Evolutionary conservation across 2,113 vertebrate genomes (phyloP).

Genomic region (Hydropotes inermis): DNA sequence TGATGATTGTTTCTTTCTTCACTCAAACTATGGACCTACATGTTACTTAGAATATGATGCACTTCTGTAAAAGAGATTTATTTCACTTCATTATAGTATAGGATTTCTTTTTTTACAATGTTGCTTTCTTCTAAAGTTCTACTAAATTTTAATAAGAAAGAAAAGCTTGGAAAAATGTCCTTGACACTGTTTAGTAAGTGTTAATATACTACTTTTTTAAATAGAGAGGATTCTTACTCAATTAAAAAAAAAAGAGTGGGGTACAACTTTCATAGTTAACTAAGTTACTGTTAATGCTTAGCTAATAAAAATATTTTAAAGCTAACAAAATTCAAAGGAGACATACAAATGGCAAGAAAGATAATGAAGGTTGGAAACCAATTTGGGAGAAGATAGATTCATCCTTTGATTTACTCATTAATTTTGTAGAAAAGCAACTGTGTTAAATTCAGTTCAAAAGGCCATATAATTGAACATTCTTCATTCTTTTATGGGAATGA

Average conservation of each 20-base stretch:
- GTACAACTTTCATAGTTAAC: neutral
- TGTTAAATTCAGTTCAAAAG: slow-evolving; percentile 38
- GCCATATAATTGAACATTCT: neutral
- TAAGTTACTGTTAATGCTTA: neutral
- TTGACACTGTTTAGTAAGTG: neutral
- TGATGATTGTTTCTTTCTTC: neutral
- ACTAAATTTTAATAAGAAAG: neutral
- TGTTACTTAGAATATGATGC: neutral
- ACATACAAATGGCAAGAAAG: slow-evolving; percentile 14
- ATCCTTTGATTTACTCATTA: slow-evolving; percentile 43
- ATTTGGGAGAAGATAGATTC: slow-evolving; percentile 13
- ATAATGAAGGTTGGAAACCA: slow-evolving; percentile 41
- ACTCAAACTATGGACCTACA: neutral
- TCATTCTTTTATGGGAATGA: slow-evolving; percentile 1
- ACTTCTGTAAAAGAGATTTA: slow-evolving; percentile 8
- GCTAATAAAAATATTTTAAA: neutral
- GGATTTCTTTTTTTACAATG: neutral
- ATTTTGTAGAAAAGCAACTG: slow-evolving; percentile 18
- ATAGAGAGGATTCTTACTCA: neutral
- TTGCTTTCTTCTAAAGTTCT: neutral
- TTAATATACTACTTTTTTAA: neutral
- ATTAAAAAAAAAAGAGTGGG: neutral
- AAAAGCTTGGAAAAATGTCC: neutral
- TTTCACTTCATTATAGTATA: neutral
- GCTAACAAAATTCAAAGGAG: slow-evolving; percentile 31